Conservation (phyloP, 1,140 invertebrate genomes). For the Drosophila lacertosa region DNA sequence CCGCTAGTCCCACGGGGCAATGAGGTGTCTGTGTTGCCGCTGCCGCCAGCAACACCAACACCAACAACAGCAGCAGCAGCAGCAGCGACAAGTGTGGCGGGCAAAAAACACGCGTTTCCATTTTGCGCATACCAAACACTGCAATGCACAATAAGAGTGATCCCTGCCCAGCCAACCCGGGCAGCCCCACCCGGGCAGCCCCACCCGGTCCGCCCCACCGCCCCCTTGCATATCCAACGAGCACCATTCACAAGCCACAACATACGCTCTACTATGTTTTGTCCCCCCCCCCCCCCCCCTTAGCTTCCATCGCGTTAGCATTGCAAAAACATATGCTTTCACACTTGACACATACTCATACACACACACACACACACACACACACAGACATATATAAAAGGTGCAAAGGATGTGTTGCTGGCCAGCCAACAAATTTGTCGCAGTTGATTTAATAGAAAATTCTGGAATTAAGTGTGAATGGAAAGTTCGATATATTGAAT, state of each 20-base stretch:
- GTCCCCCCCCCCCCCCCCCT: neutral
- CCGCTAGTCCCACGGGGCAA: neutral
- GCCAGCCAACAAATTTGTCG: conserved; percentile 33
- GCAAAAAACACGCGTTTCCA: conserved; percentile 70
- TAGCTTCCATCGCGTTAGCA: conserved; percentile 44
- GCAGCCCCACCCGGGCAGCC: neutral
- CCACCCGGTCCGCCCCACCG: neutral
- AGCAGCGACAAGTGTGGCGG: conserved; percentile 32
- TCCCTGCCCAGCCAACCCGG: neutral
- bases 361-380: conserved; percentile 8
- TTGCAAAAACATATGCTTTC: conserved; percentile 80
- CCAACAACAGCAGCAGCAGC: conserved; percentile 11
- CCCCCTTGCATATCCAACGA: conserved; percentile 5
- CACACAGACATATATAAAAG: conserved; percentile 4
- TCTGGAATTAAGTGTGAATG: too few species aligned
- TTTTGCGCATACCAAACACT: conserved; percentile 64
- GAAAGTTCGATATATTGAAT: too few species aligned
- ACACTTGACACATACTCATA: conserved; percentile 64
- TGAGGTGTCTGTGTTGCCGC: conserved; percentile 35
- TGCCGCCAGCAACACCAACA: conserved; percentile 22
- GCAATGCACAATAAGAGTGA: conserved; percentile 60
- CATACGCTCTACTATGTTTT: conserved; percentile 17
- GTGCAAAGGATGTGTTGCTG: conserved; percentile 20
- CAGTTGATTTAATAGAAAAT: neutral
- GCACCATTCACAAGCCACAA: conserved; percentile 44